A percentile compares a stretch with the other conserved stretches of the same genome.
Evolutionary conservation across 2,888 invertebrate genomes (phyloP).

Genomic region (Xanthorhoe designata): DNA sequence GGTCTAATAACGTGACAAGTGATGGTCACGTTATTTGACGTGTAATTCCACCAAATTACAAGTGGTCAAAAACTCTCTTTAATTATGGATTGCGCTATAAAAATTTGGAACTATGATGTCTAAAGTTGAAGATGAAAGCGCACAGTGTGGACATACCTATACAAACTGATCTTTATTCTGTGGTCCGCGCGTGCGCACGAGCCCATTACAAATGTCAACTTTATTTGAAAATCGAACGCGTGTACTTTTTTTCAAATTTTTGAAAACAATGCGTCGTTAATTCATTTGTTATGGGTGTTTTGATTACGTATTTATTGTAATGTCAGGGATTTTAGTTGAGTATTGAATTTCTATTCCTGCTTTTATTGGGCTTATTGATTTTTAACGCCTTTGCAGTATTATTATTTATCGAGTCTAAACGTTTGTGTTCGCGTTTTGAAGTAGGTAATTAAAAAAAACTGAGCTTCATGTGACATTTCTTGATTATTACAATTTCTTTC

Average conservation of each 20-base stretch:
- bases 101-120: too few species aligned
- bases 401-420: background rate
- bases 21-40: too few species aligned
- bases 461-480: too few species aligned
- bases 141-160: background rate
- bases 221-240: conserved; percentile 63
- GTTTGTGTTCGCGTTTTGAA: background rate
- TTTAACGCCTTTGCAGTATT: background rate
- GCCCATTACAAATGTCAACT: conserved; percentile 58
- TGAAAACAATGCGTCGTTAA: conserved; percentile 62
- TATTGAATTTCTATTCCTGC: background rate
- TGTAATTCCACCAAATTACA: too few species aligned
- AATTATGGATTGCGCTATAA: too few species aligned
- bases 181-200: conserved; percentile 72
- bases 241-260: conserved; percentile 55
- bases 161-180: conserved; percentile 25
- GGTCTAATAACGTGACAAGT: too few species aligned
- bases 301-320: conserved; percentile 9
- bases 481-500: too few species aligned
- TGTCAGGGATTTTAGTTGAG: background rate
- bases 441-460: too few species aligned
- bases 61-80: too few species aligned
- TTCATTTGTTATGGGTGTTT: conserved; percentile 46
- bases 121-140: too few species aligned
- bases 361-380: background rate